phyloP scores from a whole-genome alignment of 2,797 vertebrate species.

The Mormyrus hasselquistii region DNA sequence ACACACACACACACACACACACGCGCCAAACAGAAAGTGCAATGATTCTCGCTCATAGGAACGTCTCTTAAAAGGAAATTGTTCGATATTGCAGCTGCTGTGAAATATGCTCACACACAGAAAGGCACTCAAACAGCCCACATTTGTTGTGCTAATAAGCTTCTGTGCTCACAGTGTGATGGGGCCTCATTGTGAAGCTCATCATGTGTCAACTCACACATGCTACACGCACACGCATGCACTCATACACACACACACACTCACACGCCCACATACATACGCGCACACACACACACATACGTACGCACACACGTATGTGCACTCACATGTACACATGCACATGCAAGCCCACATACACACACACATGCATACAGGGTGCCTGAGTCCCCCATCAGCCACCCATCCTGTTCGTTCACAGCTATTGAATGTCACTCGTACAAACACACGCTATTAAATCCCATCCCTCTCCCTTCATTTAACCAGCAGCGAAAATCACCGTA shows the following conservation, averaged over 20 bases:
- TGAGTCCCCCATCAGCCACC: constrained; percentile 22
- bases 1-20: neutral
- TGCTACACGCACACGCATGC: neutral
- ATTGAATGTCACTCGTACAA: constrained; percentile 31
- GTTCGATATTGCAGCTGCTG: constrained; percentile 23
- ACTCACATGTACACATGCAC: neutral
- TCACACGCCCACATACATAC: neutral
- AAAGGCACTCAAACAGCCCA: neutral
- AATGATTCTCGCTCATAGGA: neutral
- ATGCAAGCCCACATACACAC: neutral
- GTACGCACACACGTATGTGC: neutral
- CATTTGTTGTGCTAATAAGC: constrained; percentile 29
- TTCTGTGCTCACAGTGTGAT: constrained; percentile 30
- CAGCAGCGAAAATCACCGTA: constrained; percentile 53
- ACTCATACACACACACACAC: neutral
- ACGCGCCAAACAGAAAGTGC: neutral
- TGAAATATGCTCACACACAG: constrained; percentile 21
- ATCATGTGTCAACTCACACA: neutral
- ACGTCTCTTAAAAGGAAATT: neutral
- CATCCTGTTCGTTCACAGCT: constrained; percentile 26
- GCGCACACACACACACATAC: neutral
- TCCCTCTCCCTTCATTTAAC: constrained; percentile 46
- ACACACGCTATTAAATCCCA: constrained; percentile 37
- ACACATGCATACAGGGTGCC: constrained; percentile 22
- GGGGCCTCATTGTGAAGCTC: constrained; percentile 10